Evolutionary conservation across 2,113 vertebrate genomes (phyloP).

Genomic region (Bolborhynchus lineola): DNA sequence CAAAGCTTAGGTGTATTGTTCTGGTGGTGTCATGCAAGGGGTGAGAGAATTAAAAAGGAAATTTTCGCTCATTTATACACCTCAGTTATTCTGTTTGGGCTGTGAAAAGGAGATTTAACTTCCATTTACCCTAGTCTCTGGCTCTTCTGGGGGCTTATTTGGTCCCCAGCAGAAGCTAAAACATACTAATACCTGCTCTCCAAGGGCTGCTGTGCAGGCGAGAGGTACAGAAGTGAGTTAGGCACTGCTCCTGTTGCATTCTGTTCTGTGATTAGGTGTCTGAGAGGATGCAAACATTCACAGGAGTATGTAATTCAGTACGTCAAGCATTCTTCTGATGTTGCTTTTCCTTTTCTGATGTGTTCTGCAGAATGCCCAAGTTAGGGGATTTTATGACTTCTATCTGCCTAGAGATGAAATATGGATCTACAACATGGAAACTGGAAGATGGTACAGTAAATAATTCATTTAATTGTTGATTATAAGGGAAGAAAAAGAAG

Average conservation of each 20-base stretch:
- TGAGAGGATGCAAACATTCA: not conserved
- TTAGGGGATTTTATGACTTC: constrained; percentile 85
- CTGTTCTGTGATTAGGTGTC: not conserved
- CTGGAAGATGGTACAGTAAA: constrained; percentile 84
- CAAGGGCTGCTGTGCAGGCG: not conserved
- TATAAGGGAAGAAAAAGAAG: fast-evolving
- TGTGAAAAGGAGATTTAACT: not conserved
- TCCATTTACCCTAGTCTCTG: not conserved
- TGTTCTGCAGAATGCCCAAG: constrained; percentile 83
- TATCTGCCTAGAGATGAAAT: constrained; percentile 93
- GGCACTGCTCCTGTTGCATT: not conserved
- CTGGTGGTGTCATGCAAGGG: not conserved
- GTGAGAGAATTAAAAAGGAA: not conserved
- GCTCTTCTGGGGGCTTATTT: not conserved
- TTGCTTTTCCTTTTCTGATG: not conserved
- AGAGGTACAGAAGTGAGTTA: not conserved
- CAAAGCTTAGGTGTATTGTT: not conserved
- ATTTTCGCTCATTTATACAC: not conserved
- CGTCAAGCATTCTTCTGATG: not conserved
- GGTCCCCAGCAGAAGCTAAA: not conserved
- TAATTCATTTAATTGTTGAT: not conserved
- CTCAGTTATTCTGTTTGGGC: not conserved
- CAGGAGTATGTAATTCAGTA: not conserved
- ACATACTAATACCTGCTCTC: not conserved
- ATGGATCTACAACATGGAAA: constrained; percentile 96